Evolutionary conservation across 2,888 invertebrate genomes (phyloP).

Genomic region (Dolichopus griseipennis): DNA sequence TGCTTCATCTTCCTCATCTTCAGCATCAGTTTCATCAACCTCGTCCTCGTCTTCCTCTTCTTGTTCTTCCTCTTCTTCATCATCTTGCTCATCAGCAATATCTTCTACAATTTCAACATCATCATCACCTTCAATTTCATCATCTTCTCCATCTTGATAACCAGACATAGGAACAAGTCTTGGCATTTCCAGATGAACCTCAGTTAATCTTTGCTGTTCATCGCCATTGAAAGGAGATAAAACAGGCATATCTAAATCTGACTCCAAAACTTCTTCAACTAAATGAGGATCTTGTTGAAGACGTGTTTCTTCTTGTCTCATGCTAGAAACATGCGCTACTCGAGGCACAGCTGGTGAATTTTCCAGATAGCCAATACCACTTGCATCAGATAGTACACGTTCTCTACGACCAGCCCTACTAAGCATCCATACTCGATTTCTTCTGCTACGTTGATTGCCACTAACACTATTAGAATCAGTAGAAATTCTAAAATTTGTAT

Average conservation of each 20-base stretch:
- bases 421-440: background rate
- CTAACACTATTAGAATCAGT: background rate
- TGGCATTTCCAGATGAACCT: background rate
- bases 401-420: background rate
- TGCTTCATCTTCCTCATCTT: slow-evolving; percentile 22
- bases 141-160: slow-evolving; percentile 14
- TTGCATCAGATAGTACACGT: background rate
- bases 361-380: background rate
- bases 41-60: slow-evolving; percentile 21
- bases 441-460: background rate
- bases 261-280: background rate
- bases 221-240: background rate
- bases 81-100: slow-evolving; percentile 21
- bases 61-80: slow-evolving; percentile 23
- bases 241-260: background rate
- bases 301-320: background rate
- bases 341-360: background rate
- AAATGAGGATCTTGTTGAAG: background rate
- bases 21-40: slow-evolving; percentile 21
- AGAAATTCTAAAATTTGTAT: background rate
- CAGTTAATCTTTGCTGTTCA: background rate
- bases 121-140: slow-evolving; percentile 23
- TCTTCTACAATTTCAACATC: slow-evolving; percentile 21
- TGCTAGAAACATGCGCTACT: too few relatives aligned
- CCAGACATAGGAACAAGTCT: slow-evolving; percentile 10